Evolutionary conservation across 2,113 vertebrate species (phyloP).

Genomic region (Microtus montanus): DNA sequence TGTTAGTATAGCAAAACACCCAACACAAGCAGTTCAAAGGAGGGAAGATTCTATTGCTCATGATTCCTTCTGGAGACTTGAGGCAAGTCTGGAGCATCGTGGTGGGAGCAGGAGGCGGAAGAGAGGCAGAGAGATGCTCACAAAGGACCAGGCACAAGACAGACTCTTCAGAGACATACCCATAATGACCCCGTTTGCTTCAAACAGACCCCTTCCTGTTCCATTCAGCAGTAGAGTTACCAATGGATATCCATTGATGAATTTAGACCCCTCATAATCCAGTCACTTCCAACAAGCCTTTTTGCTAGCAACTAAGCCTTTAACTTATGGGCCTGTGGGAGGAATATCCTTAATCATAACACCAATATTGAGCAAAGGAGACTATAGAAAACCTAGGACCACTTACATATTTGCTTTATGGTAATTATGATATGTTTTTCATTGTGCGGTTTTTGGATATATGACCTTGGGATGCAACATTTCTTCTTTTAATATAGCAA

Average conservation of each 20-base stretch:
- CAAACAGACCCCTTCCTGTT: too few species aligned
- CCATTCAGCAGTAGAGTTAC: not conserved
- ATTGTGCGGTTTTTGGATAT: not conserved
- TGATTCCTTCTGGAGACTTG: not conserved
- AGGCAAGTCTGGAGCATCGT: not conserved
- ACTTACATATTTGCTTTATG: not conserved
- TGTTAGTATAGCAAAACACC: not conserved
- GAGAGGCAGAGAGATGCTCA: not conserved
- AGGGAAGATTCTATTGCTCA: not conserved
- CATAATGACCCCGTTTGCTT: not conserved
- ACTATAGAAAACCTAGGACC: not conserved
- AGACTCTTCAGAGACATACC: not conserved
- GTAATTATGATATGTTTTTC: not conserved
- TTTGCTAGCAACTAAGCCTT: not conserved
- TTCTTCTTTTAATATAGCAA: not conserved
- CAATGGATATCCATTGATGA: not conserved
- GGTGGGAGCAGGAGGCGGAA: not conserved
- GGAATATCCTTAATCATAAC: not conserved
- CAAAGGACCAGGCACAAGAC: not conserved
- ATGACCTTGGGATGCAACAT: conserved; percentile 9
- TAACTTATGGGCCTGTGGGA: not conserved
- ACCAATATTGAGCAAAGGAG: not conserved
- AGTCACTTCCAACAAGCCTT: not conserved
- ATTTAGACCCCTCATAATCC: not conserved
- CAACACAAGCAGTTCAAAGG: not conserved